A percentile compares a stretch with the other conserved stretches of the same genome.
These are phyloP conservation scores for Aphodius sticticus DNA, from an alignment of 2,888 invertebrate species.

Conservation along the genomic window DNA sequence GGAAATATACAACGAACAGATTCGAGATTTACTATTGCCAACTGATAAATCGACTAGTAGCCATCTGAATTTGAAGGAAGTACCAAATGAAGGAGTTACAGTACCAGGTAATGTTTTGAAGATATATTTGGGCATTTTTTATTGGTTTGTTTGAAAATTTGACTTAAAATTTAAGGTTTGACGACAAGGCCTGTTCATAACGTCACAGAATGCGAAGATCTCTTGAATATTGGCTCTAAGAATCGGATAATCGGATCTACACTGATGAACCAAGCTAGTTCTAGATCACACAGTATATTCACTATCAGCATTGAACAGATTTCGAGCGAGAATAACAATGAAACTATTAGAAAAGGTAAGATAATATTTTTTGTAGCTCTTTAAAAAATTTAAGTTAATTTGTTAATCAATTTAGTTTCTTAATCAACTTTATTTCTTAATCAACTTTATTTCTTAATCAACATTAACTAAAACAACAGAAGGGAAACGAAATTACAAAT, in stretches of 20 bases:
- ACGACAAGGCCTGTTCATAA: slow-evolving; percentile 81
- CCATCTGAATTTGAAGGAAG: slow-evolving; percentile 62
- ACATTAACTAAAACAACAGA: too few relatives aligned
- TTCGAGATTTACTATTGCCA: slow-evolving; percentile 60
- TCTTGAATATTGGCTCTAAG: slow-evolving; percentile 79
- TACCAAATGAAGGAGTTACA: slow-evolving; percentile 63
- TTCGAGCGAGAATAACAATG: slow-evolving; percentile 60
- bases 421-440: too few relatives aligned
- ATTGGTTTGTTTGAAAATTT: neutral
- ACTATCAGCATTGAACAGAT: slow-evolving; percentile 86
- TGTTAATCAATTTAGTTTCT: too few relatives aligned
- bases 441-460: too few relatives aligned
- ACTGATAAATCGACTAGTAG: slow-evolving; percentile 35
- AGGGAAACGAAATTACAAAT: too few relatives aligned
- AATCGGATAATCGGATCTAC: slow-evolving; percentile 86
- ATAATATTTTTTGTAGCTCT: neutral
- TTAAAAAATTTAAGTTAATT: too few relatives aligned
- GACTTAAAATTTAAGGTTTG: slow-evolving; percentile 61
- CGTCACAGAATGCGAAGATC: slow-evolving; percentile 76
- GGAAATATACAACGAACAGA: slow-evolving; percentile 87
- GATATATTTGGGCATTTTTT: neutral
- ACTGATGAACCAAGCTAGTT: slow-evolving; percentile 87
- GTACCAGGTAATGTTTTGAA: slow-evolving; percentile 56
- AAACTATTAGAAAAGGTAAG: slow-evolving; percentile 55
- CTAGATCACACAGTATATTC: slow-evolving; percentile 88